Evolutionary conservation across 2,797 vertebrate genomes (phyloP), one percentile per base, ranked within the genome.

Genomic region (Saxicola maurus): DNA sequence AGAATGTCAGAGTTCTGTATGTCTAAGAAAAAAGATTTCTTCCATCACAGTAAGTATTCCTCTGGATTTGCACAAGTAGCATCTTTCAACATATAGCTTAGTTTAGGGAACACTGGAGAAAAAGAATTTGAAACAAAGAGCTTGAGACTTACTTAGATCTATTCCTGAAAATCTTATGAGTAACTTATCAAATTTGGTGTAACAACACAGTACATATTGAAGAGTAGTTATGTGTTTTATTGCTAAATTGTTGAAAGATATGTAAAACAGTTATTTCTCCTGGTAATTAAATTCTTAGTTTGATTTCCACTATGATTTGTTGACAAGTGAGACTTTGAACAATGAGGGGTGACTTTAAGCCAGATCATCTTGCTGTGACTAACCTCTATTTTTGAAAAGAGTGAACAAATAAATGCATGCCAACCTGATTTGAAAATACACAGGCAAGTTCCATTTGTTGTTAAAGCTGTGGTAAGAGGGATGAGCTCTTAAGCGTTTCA

Each of bases 391-490:
- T 74, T 30, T 67, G 13, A 42, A 60, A 62, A 73, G 43, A 60
- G 24, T 7, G n/a, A 61, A 83, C 13, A 90, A 87, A 57, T 42
- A 62, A n/a, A n/a, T 2, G 10, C 35, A 42, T 33, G 95, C 95
- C 92, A 94, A 99, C 99, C 99, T 98, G 94, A 99, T 98, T 86
- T 99, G 99, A 93, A 99, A 99, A 97, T 99, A 99, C n/a, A 99
- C 98, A 8, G 99, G 98, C 86, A 99, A 96, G 96, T 99, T 99
- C 99, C 99, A 99, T 91, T 99, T 99, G 95, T 98, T 98, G 86
- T 98, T 98, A 96, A 99, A 99, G 95, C 97, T 98, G 93, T 96
- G 97, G 66, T 99, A 99, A 15, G 98, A 97, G 3, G 98, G 95
- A 91, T 99, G 99, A 8, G 97, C 97, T 88, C 99, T 96, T 52